Conservation (phyloP, 2,888 invertebrate species). For the Vesta saturnalis region DNA sequence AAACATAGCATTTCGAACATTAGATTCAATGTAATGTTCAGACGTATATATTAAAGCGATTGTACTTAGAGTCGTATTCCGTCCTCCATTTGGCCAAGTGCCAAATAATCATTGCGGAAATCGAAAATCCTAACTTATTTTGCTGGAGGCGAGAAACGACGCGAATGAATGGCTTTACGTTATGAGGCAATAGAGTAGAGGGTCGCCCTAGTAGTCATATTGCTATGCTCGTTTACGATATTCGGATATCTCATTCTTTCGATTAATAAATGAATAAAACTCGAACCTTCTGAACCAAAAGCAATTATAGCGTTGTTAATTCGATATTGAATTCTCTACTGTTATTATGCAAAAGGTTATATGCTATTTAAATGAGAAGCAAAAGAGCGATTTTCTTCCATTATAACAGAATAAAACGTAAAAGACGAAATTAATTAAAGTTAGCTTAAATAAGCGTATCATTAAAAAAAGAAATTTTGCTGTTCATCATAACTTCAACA, state of each 20-base stretch:
- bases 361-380: neutral
- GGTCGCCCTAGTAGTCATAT: conserved; percentile 49
- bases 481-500: too few relatives aligned
- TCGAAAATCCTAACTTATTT: conserved; percentile 58
- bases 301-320: conserved; percentile 36
- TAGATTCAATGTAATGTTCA: conserved; percentile 26
- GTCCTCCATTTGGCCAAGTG: conserved; percentile 50
- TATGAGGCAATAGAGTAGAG: conserved; percentile 49
- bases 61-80: conserved; percentile 47
- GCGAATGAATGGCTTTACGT: conserved; percentile 51
- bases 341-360: conserved; percentile 3
- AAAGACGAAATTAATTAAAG: too few relatives aligned
- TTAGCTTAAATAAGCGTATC: too few relatives aligned
- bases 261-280: conserved; percentile 42
- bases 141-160: conserved; percentile 50
- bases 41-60: conserved; percentile 40
- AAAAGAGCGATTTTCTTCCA: neutral
- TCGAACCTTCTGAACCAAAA: conserved; percentile 21
- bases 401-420: too few relatives aligned
- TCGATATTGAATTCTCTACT: conserved; percentile 22
- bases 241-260: conserved; percentile 43
- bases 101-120: conserved; percentile 59
- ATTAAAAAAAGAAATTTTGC: too few relatives aligned
- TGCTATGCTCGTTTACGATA: conserved; percentile 39
- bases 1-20: conserved; percentile 20